Evolutionary conservation across 2,888 invertebrate species (phyloP).

Genomic region (Xanthorhoe spadicearia): DNA sequence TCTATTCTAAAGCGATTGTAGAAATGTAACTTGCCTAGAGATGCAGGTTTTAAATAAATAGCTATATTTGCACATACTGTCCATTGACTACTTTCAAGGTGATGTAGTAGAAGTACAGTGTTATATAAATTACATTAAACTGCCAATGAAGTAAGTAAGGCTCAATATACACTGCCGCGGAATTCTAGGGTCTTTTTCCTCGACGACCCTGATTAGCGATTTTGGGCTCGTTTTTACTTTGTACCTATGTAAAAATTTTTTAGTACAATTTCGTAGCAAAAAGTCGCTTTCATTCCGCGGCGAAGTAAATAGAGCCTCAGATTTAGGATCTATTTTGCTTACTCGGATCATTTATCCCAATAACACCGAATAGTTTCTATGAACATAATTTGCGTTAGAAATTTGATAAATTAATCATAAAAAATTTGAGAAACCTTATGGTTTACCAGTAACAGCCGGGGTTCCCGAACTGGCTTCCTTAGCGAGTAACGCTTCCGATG

Average conservation of each 20-base stretch:
- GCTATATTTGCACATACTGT: not conserved
- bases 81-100: not conserved
- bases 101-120: not conserved
- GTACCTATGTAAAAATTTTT: too few relatives aligned
- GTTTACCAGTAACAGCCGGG: conserved; percentile 48
- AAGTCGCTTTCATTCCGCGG: too few relatives aligned
- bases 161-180: too few relatives aligned
- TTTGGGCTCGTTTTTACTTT: too few relatives aligned
- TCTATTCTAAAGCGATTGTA: too few relatives aligned
- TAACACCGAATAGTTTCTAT: conserved; percentile 31
- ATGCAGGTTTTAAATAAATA: not conserved
- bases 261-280: too few relatives aligned
- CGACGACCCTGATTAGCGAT: too few relatives aligned
- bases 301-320: too few relatives aligned
- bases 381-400: conserved; percentile 31
- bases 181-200: too few relatives aligned
- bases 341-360: conserved; percentile 1
- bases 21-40: not conserved
- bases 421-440: conserved; percentile 19
- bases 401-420: conserved; percentile 29
- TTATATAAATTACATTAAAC: not conserved
- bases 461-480: conserved; percentile 68
- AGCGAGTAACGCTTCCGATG: conserved; percentile 67
- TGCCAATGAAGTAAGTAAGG: not conserved
- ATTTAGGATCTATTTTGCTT: not conserved